phyloP scores from a whole-genome alignment of 2,888 invertebrate genomes.

The Buathra laborator region DNA sequence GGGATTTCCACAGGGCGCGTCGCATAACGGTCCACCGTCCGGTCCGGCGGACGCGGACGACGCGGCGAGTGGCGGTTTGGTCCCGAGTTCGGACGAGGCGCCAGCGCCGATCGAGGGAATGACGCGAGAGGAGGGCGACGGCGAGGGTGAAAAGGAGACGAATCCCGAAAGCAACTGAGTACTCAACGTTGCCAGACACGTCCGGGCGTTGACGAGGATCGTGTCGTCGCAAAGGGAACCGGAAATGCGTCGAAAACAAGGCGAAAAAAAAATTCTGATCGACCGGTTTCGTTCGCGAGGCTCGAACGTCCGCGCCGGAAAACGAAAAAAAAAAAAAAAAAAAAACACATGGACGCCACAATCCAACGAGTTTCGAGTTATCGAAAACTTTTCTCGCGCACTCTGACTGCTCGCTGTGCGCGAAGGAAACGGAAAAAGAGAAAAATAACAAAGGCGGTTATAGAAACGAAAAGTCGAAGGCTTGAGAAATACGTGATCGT shows the following conservation, averaged over 20 bases:
- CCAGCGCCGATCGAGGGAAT: slow-evolving; percentile 85
- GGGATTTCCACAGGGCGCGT: slow-evolving; percentile 83
- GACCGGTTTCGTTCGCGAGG: not conserved
- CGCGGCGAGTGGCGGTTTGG: slow-evolving; percentile 65
- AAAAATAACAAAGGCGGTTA: not conserved
- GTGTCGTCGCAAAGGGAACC: not conserved
- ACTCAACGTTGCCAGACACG: slow-evolving; percentile 11
- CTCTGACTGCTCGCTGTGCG: slow-evolving; percentile 8
- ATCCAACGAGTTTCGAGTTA: slow-evolving; percentile 10
- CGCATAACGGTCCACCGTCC: slow-evolving; percentile 82
- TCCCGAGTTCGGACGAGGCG: slow-evolving; percentile 65
- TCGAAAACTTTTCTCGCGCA: slow-evolving; percentile 11
- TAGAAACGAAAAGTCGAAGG: not conserved
- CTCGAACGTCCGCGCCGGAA: not conserved
- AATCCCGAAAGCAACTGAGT: slow-evolving; percentile 82
- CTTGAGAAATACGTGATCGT: slow-evolving; percentile 8
- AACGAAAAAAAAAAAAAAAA: not conserved
- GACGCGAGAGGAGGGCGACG: slow-evolving; percentile 87
- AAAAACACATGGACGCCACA: not conserved
- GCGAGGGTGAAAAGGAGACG: slow-evolving; percentile 83
- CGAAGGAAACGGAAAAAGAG: not conserved
- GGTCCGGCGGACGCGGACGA: slow-evolving; percentile 73
- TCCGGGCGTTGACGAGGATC: slow-evolving; percentile 10
- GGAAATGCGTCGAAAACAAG: not conserved
- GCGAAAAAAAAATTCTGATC: not conserved